These are phyloP conservation scores for Rhadinocentrus ornatus DNA, from an alignment of 2,797 vertebrate species.

Conservation along the genomic window DNA sequence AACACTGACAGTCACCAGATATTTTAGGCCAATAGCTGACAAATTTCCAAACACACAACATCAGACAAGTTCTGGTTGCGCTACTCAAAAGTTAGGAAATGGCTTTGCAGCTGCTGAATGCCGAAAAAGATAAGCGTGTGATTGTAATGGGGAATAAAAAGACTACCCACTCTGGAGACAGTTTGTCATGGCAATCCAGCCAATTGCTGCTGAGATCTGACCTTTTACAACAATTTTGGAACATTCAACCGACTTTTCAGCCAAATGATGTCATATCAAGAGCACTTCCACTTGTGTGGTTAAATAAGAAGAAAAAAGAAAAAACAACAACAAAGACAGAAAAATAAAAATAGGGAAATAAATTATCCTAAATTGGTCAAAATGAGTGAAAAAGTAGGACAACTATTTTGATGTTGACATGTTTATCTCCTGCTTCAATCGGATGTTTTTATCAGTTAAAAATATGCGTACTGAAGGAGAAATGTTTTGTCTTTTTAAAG, in stretches of 20 bases:
- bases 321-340: background rate
- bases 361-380: constrained; percentile 50
- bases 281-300: background rate
- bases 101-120: no score
- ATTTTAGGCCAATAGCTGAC: no score
- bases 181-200: no score
- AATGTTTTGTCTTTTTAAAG: constrained; percentile 75
- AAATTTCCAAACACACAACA: no score
- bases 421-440: constrained; percentile 75
- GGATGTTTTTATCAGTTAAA: constrained; percentile 70
- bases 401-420: constrained; percentile 75
- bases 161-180: no score
- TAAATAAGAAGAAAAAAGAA: constrained; percentile 1
- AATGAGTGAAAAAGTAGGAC: constrained; percentile 67
- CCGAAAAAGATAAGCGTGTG: background rate
- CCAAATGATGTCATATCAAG: background rate
- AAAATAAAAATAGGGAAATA: constrained; percentile 12
- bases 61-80: no score
- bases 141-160: background rate
- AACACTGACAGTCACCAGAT: no score
- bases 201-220: background rate
- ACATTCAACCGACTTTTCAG: background rate
- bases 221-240: background rate
- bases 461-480: constrained; percentile 73
- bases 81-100: no score